Conservation (phyloP, 2,888 invertebrate genomes). For the Hemaris fuciformis region DNA sequence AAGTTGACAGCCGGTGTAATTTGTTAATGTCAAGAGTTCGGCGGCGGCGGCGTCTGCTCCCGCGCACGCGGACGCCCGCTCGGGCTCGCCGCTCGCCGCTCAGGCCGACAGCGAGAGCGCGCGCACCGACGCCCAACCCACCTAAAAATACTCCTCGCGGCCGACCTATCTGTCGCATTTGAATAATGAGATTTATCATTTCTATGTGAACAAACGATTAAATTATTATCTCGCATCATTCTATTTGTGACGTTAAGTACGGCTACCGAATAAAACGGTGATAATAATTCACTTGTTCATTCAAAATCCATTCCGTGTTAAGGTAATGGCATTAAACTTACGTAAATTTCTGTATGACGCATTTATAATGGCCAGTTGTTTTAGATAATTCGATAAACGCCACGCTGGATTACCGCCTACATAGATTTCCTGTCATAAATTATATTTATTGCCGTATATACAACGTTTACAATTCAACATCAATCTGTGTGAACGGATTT, state of each 20-base stretch:
- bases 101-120: no score
- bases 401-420: constrained; percentile 49
- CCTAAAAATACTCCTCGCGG: constrained; percentile 66
- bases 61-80: no score
- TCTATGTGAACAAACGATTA: constrained; percentile 49
- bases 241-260: constrained; percentile 57
- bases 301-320: constrained; percentile 47
- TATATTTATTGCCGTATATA: not conserved
- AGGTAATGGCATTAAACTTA: constrained; percentile 48
- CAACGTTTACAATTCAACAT: not conserved
- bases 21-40: constrained; percentile 69
- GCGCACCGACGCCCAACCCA: constrained; percentile 58
- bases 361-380: constrained; percentile 49
- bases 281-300: constrained; percentile 61
- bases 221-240: constrained; percentile 61
- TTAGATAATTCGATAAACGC: constrained; percentile 42
- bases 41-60: constrained; percentile 29
- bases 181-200: constrained; percentile 69
- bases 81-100: no score
- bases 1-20: constrained; percentile 76
- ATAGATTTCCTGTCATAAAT: constrained; percentile 15
- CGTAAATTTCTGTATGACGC: constrained; percentile 51
- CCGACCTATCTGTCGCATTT: constrained; percentile 59
- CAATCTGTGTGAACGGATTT: not conserved
- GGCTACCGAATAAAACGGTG: constrained; percentile 59